A percentile compares a stretch with the other conserved stretches of the same genome.
phyloP scores from a whole-genome alignment of 1,140 invertebrate species.

The Cotesia typhae region DNA sequence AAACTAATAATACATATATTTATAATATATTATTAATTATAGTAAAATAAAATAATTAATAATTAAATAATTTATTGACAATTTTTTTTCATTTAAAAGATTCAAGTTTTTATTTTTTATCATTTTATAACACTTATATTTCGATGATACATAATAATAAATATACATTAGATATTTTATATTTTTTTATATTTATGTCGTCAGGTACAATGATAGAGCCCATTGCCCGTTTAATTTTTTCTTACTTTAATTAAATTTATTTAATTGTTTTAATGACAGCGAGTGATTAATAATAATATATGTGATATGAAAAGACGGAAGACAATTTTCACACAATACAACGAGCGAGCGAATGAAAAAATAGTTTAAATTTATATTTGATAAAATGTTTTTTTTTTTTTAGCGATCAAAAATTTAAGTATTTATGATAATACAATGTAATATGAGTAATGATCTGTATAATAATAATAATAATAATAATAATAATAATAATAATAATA shows the following conservation, averaged over 20 bases:
- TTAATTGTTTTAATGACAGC: not conserved
- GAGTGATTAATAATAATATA: no score
- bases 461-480: not conserved
- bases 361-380: no score
- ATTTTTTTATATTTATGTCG: not conserved
- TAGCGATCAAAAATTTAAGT: not conserved
- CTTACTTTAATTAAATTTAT: not conserved
- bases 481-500: not conserved
- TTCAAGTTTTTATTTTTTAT: no score
- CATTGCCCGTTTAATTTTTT: not conserved
- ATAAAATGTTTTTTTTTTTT: not conserved
- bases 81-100: no score
- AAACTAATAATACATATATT: not conserved
- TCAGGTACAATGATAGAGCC: constrained; percentile 3
- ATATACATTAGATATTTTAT: not conserved
- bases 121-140: not conserved
- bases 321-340: not conserved
- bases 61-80: not conserved
- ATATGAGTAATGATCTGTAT: no score
- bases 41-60: not conserved
- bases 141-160: not conserved
- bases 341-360: no score
- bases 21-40: not conserved
- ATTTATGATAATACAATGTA: no score
- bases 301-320: no score